Conservation (phyloP, 2,797 vertebrate genomes). For the Dryobates pubescens region DNA sequence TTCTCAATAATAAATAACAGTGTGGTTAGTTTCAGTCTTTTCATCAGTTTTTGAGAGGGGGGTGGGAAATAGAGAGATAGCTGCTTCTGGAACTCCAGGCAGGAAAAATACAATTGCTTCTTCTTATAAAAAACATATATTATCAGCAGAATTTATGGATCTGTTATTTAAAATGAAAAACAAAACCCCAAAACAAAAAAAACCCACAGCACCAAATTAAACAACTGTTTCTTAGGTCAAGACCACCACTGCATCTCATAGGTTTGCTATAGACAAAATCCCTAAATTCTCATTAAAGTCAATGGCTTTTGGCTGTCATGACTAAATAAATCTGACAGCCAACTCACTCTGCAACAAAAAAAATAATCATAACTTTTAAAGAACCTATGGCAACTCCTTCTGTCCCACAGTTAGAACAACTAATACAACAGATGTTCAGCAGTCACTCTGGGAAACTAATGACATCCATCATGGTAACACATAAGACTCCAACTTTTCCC, state of each 20-base stretch:
- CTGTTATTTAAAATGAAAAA: neutral
- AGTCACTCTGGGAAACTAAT: neutral
- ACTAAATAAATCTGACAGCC: conserved; percentile 13
- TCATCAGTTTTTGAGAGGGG: neutral
- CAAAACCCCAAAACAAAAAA: neutral
- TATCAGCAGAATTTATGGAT: neutral
- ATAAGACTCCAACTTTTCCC: neutral
- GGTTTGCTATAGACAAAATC: neutral
- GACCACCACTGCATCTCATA: neutral
- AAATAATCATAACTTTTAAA: neutral
- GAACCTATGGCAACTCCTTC: neutral
- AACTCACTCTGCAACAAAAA: neutral
- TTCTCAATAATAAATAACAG: neutral
- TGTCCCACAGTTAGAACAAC: neutral
- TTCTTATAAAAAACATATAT: neutral
- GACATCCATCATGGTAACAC: neutral
- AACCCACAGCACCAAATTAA: no score
- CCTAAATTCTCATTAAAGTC: neutral
- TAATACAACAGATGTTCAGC: conserved; percentile 6
- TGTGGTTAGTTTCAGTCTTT: neutral
- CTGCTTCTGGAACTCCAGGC: neutral
- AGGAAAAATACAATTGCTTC: neutral
- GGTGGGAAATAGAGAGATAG: fast-evolving
- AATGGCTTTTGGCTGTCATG: neutral
- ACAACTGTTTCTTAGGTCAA: neutral